Base-by-base conservation (phyloP, 2,113 vertebrate genomes). In the Hydrochoerus hydrochaeris region DNA sequence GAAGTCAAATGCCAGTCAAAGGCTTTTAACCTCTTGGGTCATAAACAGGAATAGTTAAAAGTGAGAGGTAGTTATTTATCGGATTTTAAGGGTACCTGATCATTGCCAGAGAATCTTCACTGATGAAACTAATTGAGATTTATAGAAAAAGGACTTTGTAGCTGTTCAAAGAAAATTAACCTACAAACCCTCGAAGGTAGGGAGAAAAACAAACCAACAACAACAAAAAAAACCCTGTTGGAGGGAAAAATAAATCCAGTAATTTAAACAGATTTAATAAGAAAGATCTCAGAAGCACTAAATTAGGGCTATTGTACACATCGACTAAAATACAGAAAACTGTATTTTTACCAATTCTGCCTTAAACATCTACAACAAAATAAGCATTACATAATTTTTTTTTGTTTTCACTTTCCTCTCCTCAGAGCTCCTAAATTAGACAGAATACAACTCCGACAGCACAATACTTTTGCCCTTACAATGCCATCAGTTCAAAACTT, bases 1-100 rank as follows among this genome's bases (percentile, higher is more conserved):
- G 98, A 98, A 99, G 99, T 99, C 99, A 99, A 99, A 99, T 98
- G 98, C 98, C 98, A 99, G 99, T 99, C 99, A 99, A 99, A 99
- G 98, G 98, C 99, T 98, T 99, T 99, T 99, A 99, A 99, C 99
- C 99, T 99, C 98, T 93, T 98, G 98, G 99, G 99, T 99, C 99
- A 99, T 99, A 99, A 99, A 99, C 98, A 99, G 99, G 99, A 99
- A 99, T 90, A 98, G 97, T 97, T 98, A 98, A 99, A 98, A 99
- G 97, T 98, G 98, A 98, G 95, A 98, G 97, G 98, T 98, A 98
- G 98, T 98, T 98, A 98, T 98, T 99, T 98, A 98, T 99, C 97
- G 96, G 94, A 97, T 98, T 98, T 98, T 98, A 98, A 99, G 98
- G 86, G 94, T 98, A 98, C 94, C 97, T 97, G 97, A 97, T 98